Evolutionary conservation across 2,797 vertebrate species (phyloP).

Genomic region (Phataginus tetradactyla): DNA sequence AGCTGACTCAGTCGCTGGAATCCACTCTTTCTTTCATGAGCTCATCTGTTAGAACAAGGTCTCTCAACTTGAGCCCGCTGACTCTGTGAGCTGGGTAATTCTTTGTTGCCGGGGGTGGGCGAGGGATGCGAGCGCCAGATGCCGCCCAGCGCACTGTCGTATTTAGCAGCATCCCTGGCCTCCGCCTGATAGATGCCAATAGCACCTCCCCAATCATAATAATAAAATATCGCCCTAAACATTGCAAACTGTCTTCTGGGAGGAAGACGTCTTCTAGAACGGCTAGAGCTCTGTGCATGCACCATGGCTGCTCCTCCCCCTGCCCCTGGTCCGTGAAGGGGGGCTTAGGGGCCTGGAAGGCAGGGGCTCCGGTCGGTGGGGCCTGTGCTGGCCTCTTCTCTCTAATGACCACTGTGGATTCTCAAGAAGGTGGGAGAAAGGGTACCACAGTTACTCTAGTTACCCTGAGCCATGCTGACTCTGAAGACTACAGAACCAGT

Average conservation of each 20-base stretch:
- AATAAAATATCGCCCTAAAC: not conserved
- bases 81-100: not conserved
- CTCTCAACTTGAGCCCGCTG: not conserved
- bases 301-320: not conserved
- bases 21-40: not conserved
- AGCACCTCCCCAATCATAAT: not conserved
- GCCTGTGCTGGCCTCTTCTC: not conserved
- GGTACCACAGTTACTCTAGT: not conserved
- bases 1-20: not conserved
- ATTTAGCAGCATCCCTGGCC: not conserved
- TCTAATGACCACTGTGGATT: not conserved
- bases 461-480: not conserved
- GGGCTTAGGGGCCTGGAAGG: not conserved
- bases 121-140: too few relatives aligned
- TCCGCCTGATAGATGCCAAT: not conserved
- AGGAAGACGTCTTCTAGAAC: not conserved
- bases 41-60: not conserved
- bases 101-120: not conserved
- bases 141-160: not conserved
- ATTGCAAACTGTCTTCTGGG: not conserved
- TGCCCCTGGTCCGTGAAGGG: not conserved
- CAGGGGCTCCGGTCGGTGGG: not conserved
- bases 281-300: not conserved
- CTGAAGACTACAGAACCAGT: not conserved
- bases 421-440: not conserved